Conservation (phyloP, 1,140 invertebrate genomes). For the Drosophila athabasca region DNA sequence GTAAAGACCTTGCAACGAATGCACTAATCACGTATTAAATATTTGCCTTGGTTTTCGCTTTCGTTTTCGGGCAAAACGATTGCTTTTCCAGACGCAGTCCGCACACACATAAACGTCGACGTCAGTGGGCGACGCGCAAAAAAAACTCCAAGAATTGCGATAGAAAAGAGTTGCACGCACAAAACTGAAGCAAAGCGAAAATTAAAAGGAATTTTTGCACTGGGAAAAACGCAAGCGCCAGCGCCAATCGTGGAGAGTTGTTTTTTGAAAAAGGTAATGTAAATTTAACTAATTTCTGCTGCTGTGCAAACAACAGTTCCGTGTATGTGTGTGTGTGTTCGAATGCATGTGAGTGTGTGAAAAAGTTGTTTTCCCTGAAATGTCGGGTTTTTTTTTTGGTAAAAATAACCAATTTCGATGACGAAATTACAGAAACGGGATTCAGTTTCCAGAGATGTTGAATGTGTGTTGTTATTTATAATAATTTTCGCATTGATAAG, state of each 20-base stretch:
- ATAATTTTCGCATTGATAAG: slow-evolving; percentile 70
- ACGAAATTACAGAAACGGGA: slow-evolving; percentile 59
- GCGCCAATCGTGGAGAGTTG: slow-evolving; percentile 61
- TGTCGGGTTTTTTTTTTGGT: slow-evolving; percentile 27
- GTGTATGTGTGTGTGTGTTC: slow-evolving; percentile 12
- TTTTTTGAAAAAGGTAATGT: slow-evolving; percentile 72
- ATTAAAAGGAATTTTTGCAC: slow-evolving; percentile 64
- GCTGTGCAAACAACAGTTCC: not conserved
- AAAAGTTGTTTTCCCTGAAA: slow-evolving; percentile 80
- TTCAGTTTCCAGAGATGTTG: slow-evolving; percentile 18
- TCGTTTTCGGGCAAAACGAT: slow-evolving; percentile 2
- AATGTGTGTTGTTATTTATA: slow-evolving; percentile 57
- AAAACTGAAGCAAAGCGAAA: slow-evolving; percentile 6
- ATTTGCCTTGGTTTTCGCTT: slow-evolving; percentile 9
- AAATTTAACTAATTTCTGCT: slow-evolving; percentile 27
- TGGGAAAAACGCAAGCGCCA: slow-evolving; percentile 58
- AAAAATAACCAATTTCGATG: slow-evolving; percentile 68
- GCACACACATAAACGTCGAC: slow-evolving; percentile 14
- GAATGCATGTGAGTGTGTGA: slow-evolving; percentile 29
- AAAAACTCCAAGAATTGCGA: slow-evolving; percentile 27
- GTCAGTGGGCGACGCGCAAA: slow-evolving; percentile 26
- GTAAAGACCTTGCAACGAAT: not conserved
- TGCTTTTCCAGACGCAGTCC: not conserved
- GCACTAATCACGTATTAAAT: not conserved
- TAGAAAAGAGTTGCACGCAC: slow-evolving; percentile 8